Percentiles rank a stretch among this genome's conserved stretches.
These are phyloP conservation scores for Aphelinus certus DNA, from an alignment of 1,140 invertebrate genomes.

Conservation along the genomic window DNA sequence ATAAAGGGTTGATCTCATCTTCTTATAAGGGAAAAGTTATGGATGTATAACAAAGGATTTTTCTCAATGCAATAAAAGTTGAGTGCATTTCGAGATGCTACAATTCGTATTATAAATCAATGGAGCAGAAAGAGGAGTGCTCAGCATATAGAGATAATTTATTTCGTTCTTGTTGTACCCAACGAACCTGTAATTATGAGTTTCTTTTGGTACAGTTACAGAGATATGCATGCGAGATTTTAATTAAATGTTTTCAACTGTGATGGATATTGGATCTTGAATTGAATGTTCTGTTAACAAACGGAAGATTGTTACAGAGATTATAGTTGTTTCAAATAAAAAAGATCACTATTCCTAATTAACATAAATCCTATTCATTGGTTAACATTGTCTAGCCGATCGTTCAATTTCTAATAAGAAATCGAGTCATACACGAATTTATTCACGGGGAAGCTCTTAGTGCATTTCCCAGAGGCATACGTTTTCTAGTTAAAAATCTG, in stretches of 20 bases:
- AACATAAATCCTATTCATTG: too few species aligned
- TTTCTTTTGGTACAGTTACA: constrained; percentile 6
- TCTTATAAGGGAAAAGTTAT: too few species aligned
- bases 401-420: too few species aligned
- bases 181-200: constrained; percentile 17
- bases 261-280: too few species aligned
- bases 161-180: constrained; percentile 16
- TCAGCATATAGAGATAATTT: constrained; percentile 24
- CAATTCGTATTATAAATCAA: constrained; percentile 32
- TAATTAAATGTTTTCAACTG: constrained; percentile 5
- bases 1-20: too few species aligned
- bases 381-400: too few species aligned
- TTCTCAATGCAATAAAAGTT: too few species aligned
- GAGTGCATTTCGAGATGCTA: constrained; percentile 3
- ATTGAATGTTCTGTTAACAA: too few species aligned
- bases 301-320: too few species aligned
- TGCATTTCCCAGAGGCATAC: neutral
- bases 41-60: too few species aligned
- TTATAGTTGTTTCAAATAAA: too few species aligned
- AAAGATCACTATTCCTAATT: too few species aligned
- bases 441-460: neutral
- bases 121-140: constrained; percentile 8
- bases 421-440: constrained; percentile 19
- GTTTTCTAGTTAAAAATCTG: constrained; percentile 20
- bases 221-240: constrained; percentile 5